phyloP scores from a whole-genome alignment of 2,888 invertebrate genomes.

The Philonicus albiceps region DNA sequence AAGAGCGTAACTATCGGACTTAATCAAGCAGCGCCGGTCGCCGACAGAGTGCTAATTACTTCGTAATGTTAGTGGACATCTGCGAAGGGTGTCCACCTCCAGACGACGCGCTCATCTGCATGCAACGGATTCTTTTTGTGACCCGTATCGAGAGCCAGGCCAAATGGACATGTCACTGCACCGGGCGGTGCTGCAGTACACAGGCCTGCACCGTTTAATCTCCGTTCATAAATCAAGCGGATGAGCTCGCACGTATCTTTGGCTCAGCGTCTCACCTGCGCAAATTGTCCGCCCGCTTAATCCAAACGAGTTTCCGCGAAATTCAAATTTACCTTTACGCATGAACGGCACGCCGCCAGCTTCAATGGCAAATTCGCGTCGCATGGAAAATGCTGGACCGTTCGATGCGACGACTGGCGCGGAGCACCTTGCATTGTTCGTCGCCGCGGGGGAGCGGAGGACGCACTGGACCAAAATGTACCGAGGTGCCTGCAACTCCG shows the following conservation, averaged over 20 bases:
- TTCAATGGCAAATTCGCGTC: conserved; percentile 7
- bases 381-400: background rate
- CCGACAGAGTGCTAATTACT: background rate
- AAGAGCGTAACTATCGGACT: background rate
- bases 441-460: background rate
- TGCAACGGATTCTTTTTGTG: background rate
- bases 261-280: conserved; percentile 48
- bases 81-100: background rate
- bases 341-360: background rate
- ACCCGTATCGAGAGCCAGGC: conserved; percentile 15
- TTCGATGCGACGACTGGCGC: background rate
- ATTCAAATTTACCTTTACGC: conserved; percentile 35
- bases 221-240: conserved; percentile 46
- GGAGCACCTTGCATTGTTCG: background rate
- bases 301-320: conserved; percentile 42
- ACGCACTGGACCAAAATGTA: background rate
- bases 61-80: background rate
- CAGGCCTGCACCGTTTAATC: conserved; percentile 45
- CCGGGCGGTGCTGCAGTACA: background rate
- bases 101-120: background rate
- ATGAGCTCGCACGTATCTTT: conserved; percentile 45
- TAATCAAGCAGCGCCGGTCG: background rate
- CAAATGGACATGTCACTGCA: conserved; percentile 42
- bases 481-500: background rate
- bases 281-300: conserved; percentile 44